Conservation (phyloP, 2,888 invertebrate species). For the Danaus chrysippus region DNA sequence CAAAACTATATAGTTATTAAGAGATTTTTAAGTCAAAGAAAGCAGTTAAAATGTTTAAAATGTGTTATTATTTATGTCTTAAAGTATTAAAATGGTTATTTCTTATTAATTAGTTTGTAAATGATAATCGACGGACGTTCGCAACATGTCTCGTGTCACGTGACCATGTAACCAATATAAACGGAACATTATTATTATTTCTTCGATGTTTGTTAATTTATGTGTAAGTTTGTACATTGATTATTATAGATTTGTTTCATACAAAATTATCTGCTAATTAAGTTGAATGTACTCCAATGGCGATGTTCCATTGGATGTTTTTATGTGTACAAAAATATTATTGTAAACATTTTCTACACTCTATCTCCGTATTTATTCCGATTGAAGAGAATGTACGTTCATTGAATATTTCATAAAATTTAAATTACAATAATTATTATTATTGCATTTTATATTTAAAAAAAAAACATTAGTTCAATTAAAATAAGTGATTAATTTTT, state of each 20-base stretch:
- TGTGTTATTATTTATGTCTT: constrained; percentile 80
- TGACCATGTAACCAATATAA: constrained; percentile 27
- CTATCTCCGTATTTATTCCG: constrained; percentile 47
- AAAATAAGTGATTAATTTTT: constrained; percentile 39
- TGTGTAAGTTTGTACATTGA: constrained; percentile 17
- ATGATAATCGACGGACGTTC: constrained; percentile 70
- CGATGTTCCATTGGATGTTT: constrained; percentile 72
- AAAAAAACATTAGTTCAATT: constrained; percentile 37
- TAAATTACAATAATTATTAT: constrained; percentile 34
- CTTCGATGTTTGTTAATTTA: constrained; percentile 7
- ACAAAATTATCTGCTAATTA: not conserved
- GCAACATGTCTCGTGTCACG: constrained; percentile 55
- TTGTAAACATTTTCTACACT: constrained; percentile 70
- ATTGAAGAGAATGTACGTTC: constrained; percentile 35
- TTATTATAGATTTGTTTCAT: constrained; percentile 24
- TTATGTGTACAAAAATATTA: constrained; percentile 51
- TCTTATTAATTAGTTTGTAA: constrained; percentile 79
- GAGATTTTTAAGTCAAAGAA: constrained; percentile 78
- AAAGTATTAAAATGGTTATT: constrained; percentile 80
- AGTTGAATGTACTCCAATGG: constrained; percentile 19
- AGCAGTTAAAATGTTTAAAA: constrained; percentile 79
- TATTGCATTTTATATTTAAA: constrained; percentile 38
- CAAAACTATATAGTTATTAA: constrained; percentile 66
- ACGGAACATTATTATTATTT: constrained; percentile 1
- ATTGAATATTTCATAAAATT: constrained; percentile 25